Evolutionary conservation across 2,797 vertebrate species (phyloP).

Genomic region (Eulemur albifrons): DNA sequence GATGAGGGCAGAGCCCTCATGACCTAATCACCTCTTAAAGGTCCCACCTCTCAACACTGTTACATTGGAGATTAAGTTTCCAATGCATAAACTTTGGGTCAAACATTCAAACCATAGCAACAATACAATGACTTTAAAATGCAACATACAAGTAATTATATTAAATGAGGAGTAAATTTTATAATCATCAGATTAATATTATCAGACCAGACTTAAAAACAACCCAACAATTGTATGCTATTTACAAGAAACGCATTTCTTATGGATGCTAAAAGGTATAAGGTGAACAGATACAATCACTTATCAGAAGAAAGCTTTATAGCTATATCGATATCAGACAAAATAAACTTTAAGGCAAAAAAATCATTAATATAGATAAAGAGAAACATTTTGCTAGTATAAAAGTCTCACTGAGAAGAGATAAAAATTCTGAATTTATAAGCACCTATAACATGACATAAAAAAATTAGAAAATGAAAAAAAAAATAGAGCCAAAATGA

Average conservation of each 20-base stretch:
- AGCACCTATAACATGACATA: neutral
- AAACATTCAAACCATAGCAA: neutral
- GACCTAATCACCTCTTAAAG: neutral
- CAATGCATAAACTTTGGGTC: neutral
- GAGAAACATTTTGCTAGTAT: neutral
- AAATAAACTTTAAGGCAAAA: neutral
- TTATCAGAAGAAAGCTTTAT: neutral
- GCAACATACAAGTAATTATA: neutral
- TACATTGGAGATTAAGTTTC: neutral
- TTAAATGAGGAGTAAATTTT: neutral
- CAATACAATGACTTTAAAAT: neutral
- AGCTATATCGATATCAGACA: neutral
- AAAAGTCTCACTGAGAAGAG: neutral
- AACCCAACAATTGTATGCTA: neutral
- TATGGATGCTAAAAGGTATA: neutral
- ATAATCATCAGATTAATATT: neutral
- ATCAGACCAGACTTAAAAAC: neutral
- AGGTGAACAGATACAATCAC: neutral
- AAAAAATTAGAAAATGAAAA: neutral
- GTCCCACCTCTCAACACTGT: neutral
- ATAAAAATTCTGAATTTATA: neutral
- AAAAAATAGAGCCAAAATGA: neutral
- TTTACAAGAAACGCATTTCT: neutral
- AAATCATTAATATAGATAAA: neutral
- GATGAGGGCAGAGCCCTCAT: neutral